Conservation (phyloP, 1,140 invertebrate genomes). For the Sarcophaga bullata region DNA sequence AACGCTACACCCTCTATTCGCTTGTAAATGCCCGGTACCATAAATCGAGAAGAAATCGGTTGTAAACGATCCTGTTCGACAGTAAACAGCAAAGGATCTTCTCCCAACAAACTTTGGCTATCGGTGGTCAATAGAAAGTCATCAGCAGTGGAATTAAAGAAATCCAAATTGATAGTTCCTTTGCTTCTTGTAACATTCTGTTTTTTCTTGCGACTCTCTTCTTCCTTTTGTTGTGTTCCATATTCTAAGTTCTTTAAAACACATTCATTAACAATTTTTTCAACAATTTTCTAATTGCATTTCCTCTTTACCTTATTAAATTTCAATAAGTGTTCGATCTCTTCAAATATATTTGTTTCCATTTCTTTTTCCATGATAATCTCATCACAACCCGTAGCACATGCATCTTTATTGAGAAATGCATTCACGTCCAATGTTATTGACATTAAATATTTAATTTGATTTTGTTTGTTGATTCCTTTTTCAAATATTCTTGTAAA, state of each 20-base stretch:
- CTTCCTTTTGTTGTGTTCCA: not conserved
- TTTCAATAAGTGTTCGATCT: conserved; percentile 42
- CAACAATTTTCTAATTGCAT: not conserved
- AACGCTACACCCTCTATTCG: conserved; percentile 17
- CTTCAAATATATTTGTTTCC: conserved; percentile 42
- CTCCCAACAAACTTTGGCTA: conserved; percentile 15
- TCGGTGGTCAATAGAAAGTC: conserved; percentile 38
- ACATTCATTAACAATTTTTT: not conserved
- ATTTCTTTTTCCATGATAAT: conserved; percentile 3
- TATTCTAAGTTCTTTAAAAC: conserved; percentile 15
- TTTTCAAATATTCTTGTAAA: not conserved
- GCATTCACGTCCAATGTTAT: conserved; percentile 38
- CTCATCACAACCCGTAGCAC: not conserved
- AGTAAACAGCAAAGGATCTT: conserved; percentile 36
- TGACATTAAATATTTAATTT: conserved; percentile 21
- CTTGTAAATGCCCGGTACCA: conserved; percentile 45
- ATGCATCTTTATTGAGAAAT: conserved; percentile 34
- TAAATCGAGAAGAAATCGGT: conserved; percentile 42
- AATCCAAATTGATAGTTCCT: conserved; percentile 22
- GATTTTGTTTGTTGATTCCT: not conserved
- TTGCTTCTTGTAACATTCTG: not conserved
- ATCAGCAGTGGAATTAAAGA: not conserved
- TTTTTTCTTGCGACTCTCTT: not conserved
- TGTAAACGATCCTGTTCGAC: conserved; percentile 41
- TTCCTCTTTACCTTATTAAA: conserved; percentile 32